phyloP scores from a whole-genome alignment of 1,140 invertebrate genomes.

The Brachystomella parvula region DNA sequence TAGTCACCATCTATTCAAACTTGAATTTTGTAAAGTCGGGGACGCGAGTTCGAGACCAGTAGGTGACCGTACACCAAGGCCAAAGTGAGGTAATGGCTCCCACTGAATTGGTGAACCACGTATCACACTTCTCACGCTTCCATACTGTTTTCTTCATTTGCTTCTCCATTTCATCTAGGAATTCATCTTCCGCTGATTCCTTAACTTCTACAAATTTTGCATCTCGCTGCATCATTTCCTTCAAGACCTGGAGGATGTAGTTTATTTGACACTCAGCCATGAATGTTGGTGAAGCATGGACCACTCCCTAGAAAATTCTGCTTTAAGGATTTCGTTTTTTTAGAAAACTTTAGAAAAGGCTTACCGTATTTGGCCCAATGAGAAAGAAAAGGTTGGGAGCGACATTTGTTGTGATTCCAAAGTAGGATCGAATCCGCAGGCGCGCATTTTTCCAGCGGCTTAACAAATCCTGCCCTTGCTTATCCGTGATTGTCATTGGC shows the following conservation, averaged over 20 bases:
- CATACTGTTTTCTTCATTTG: slow-evolving; percentile 29
- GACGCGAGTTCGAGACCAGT: slow-evolving; percentile 13
- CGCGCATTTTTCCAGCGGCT: slow-evolving; percentile 15
- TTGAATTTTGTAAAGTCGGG: slow-evolving; percentile 3
- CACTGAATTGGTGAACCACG: slow-evolving; percentile 26
- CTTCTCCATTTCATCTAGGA: slow-evolving; percentile 8
- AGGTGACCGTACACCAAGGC: slow-evolving; percentile 16
- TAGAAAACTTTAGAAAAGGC: not conserved
- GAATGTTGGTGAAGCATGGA: slow-evolving; percentile 32
- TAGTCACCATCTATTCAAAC: slow-evolving; percentile 4
- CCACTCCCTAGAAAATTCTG: slow-evolving; percentile 1
- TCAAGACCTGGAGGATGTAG: slow-evolving; percentile 6
- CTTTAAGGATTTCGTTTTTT: not conserved
- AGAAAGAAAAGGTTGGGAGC: slow-evolving; percentile 23
- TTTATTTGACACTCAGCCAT: slow-evolving; percentile 35
- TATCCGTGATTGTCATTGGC: slow-evolving; percentile 21
- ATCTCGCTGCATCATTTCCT: slow-evolving; percentile 21
- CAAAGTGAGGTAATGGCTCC: slow-evolving; percentile 26
- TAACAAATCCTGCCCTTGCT: slow-evolving; percentile 7
- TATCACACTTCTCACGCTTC: slow-evolving; percentile 17
- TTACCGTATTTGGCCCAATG: slow-evolving; percentile 20
- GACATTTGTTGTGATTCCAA: slow-evolving; percentile 8
- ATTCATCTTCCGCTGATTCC: slow-evolving; percentile 16
- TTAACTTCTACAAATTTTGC: slow-evolving; percentile 20
- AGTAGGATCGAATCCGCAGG: not conserved